Base-by-base conservation (phyloP, 2,113 vertebrate species). In the Siniperca chuatsi region DNA sequence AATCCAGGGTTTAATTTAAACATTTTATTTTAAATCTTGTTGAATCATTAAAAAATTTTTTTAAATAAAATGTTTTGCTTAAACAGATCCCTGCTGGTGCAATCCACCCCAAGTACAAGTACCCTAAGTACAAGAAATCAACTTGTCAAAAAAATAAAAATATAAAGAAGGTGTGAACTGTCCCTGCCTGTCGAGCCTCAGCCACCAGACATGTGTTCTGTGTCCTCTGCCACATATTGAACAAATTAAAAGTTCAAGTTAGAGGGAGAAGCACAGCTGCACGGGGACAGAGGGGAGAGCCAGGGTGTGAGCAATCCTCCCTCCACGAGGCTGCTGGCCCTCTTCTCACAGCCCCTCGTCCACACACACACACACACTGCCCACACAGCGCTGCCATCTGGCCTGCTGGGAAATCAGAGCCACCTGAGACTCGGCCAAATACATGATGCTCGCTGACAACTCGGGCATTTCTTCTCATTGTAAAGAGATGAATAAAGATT, bases 321-420 rank as follows among this genome's bases (percentile, higher is more conserved):
- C 81, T 92, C 84, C 88, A 79, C 75, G 64, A 90, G 86, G 88
- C 90, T 90, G 85, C 81, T 77, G 90, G 89, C 90, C 82, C 83
- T 90, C 89, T 82, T 85, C 90, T 82, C 89, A 37, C 87, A 87
- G 87, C 89, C 89, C 86, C 81, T 85, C 83, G 78, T 89, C 89
- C 82, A 73, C 79, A 58, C 79, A 80, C 82, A 65, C 60, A 80
- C 82, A 65, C 60, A 72, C 70, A 73, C 74, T 93, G 92, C 94
- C 92, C 94, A 95, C 94, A 93, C 87, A 95, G 92, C 89, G 75
- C 93, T 82, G 93, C 95, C 95, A 95, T 96, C 95, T 96, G 95
- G 93, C 93, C 92, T 93, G 91, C 90, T 94, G 92, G 93, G 95
- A 94, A 94, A 94, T 91, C 90, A 91, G 88, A 93, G 92, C 92